phyloP scores from a whole-genome alignment of 1,140 invertebrate species.

The Sogatella furcifera region DNA sequence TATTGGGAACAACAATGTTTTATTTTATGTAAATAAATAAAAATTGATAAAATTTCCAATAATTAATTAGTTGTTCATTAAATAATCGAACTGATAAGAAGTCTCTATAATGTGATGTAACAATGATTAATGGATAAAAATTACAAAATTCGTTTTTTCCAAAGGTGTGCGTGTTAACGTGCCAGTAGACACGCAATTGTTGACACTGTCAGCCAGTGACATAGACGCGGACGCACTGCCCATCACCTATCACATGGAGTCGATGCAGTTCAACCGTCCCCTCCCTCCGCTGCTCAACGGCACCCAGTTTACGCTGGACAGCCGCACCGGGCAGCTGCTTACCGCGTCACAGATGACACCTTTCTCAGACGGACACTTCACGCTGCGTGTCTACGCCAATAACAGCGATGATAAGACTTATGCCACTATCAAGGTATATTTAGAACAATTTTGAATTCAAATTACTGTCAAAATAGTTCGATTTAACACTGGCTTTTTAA shows the following conservation, averaged over 20 bases:
- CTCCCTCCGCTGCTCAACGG: conserved; percentile 26
- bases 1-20: too few relatives aligned
- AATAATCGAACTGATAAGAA: too few relatives aligned
- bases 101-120: too few relatives aligned
- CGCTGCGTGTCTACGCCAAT: conserved; percentile 47
- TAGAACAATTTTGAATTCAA: not conserved
- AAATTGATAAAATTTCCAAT: too few relatives aligned
- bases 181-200: conserved; percentile 58
- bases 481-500: too few relatives aligned
- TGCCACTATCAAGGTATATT: conserved; percentile 39
- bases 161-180: conserved; percentile 62
- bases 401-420: conserved; percentile 45
- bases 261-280: conserved; percentile 45
- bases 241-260: conserved; percentile 50
- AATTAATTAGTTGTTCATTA: too few relatives aligned
- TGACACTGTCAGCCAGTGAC: conserved; percentile 53
- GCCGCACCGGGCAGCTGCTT: conserved; percentile 51
- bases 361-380: conserved; percentile 60
- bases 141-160: too few relatives aligned
- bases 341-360: conserved; percentile 54
- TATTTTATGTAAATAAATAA: too few relatives aligned
- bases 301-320: conserved; percentile 43
- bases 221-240: conserved; percentile 51
- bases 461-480: too few relatives aligned
- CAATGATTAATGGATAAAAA: too few relatives aligned